Percentiles rank a stretch among this genome's conserved stretches.
Evolutionary conservation across 2,113 vertebrate species (phyloP).

Genomic region (Eubucco bourcierii): DNA sequence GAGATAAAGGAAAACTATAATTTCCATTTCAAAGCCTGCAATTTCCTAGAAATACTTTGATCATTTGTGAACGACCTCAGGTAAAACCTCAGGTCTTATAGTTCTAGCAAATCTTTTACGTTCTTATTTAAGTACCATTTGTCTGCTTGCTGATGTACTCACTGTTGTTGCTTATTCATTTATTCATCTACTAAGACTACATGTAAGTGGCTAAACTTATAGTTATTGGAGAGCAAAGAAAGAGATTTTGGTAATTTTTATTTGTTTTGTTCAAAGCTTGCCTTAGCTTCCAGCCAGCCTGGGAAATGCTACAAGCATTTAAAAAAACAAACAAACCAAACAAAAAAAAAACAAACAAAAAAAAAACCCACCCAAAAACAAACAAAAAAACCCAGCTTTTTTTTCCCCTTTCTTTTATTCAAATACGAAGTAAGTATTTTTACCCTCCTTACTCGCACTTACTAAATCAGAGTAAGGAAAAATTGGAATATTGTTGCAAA

Average conservation of each 20-base stretch:
- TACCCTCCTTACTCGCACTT: background rate
- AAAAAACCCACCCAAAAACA: too few species aligned
- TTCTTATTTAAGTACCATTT: background rate
- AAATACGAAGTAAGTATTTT: background rate
- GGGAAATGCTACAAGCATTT: background rate
- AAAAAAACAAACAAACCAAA: background rate
- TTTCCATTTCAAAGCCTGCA: slow-evolving; percentile 62
- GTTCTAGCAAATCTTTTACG: background rate
- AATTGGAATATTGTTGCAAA: background rate
- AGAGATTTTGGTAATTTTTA: background rate
- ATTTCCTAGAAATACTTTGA: slow-evolving; percentile 49
- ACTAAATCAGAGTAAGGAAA: background rate
- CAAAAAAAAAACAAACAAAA: background rate
- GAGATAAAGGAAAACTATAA: background rate
- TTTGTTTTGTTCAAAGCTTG: background rate
- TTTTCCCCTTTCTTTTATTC: background rate
- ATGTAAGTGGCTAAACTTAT: background rate
- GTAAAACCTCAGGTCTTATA: background rate
- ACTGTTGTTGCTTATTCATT: background rate
- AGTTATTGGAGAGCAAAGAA: background rate
- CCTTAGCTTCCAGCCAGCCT: background rate
- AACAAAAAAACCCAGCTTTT: background rate
- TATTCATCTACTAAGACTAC: background rate
- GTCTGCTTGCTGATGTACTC: background rate
- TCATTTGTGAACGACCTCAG: slow-evolving; percentile 15